Conservation (phyloP, 2,797 vertebrate species). For the Lithobates sylvaticus region DNA sequence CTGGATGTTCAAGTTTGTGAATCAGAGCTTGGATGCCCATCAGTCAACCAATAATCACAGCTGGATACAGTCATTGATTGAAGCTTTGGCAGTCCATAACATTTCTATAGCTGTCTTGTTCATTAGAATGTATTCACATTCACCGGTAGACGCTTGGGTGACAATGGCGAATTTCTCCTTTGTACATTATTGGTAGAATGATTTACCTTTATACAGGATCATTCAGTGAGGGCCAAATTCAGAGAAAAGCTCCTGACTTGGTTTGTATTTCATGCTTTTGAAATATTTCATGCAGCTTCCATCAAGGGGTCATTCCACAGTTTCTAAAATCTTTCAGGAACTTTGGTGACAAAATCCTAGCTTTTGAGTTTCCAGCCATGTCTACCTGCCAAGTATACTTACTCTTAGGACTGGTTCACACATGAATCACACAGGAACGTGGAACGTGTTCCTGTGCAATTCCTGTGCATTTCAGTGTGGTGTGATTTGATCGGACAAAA, state of each 20-base stretch:
- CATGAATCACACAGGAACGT: too few relatives aligned
- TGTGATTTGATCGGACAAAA: too few relatives aligned
- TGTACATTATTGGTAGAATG: slow-evolving; percentile 18
- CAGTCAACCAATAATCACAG: slow-evolving; percentile 47
- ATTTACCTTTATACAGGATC: slow-evolving; percentile 8
- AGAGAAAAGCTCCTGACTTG: neutral
- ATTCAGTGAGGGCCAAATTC: neutral
- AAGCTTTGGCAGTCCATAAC: slow-evolving; percentile 15
- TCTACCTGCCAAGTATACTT: too few relatives aligned
- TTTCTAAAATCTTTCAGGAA: too few relatives aligned
- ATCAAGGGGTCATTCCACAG: too few relatives aligned
- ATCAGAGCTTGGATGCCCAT: slow-evolving; percentile 29
- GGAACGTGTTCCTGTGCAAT: too few relatives aligned
- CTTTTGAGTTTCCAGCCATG: too few relatives aligned
- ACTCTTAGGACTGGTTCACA: too few relatives aligned
- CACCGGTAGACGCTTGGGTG: slow-evolving; percentile 10
- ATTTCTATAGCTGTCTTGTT: neutral
- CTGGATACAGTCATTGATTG: slow-evolving; percentile 43
- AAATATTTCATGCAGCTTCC: too few relatives aligned
- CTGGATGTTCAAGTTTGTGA: slow-evolving; percentile 21
- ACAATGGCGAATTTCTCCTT: slow-evolving; percentile 10
- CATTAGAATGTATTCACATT: slow-evolving; percentile 40
- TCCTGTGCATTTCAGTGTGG: too few relatives aligned
- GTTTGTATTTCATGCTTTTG: neutral
- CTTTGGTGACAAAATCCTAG: too few relatives aligned